phyloP scores from a whole-genome alignment of 2,888 invertebrate genomes.

The Lepeophtheirus nordmannii region DNA sequence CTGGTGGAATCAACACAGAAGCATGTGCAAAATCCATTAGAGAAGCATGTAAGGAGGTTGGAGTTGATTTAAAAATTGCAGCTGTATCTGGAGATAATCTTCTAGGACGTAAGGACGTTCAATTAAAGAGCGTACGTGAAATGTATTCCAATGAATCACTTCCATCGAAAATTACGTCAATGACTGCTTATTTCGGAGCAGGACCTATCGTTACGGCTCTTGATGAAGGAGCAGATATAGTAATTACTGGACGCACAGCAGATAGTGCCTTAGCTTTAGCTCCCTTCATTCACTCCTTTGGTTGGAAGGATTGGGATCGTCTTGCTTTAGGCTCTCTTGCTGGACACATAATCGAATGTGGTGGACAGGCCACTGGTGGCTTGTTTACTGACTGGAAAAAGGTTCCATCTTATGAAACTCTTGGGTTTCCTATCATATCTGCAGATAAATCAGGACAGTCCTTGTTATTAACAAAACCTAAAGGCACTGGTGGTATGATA shows the following conservation, averaged over 20 bases:
- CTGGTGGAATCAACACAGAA: slow-evolving; percentile 40
- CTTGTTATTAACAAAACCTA: slow-evolving; percentile 33
- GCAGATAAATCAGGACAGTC: not conserved
- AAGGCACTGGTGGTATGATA: slow-evolving; percentile 37
- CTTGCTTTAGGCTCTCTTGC: slow-evolving; percentile 39
- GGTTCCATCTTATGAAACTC: slow-evolving; percentile 35
- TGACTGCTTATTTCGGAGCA: slow-evolving; percentile 31
- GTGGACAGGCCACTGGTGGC: slow-evolving; percentile 40
- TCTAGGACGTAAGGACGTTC: slow-evolving; percentile 23
- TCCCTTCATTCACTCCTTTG: slow-evolving; percentile 37
- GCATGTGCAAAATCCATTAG: slow-evolving; percentile 24
- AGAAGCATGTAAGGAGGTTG: not conserved
- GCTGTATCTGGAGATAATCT: slow-evolving; percentile 38
- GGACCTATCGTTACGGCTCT: slow-evolving; percentile 37
- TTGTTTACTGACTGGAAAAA: slow-evolving; percentile 39
- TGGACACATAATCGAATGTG: slow-evolving; percentile 41
- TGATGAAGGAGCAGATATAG: slow-evolving; percentile 38
- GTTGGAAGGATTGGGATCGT: slow-evolving; percentile 36
- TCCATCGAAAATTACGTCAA: slow-evolving; percentile 33
- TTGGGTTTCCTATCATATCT: slow-evolving; percentile 37
- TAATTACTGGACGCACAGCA: slow-evolving; percentile 36
- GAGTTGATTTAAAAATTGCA: slow-evolving; percentile 33
- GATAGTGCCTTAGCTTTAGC: slow-evolving; percentile 39
- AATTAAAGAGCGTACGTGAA: slow-evolving; percentile 3
- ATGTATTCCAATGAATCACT: slow-evolving; percentile 27